Evolutionary conservation across 2,888 invertebrate species (phyloP).

Genomic region (Suillia variegata): DNA sequence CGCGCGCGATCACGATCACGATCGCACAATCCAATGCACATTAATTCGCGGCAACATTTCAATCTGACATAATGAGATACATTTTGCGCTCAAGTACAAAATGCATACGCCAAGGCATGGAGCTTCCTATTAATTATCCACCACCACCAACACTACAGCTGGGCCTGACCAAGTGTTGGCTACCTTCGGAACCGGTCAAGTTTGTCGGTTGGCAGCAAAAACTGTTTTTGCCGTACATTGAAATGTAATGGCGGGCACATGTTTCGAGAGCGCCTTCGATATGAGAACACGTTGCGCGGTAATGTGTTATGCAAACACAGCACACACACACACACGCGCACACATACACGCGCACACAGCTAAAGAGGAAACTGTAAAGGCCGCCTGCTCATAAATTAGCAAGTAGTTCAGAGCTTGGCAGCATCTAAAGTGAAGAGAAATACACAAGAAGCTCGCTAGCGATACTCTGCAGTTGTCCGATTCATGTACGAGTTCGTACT

Average conservation of each 20-base stretch:
- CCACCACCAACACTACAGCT: neutral
- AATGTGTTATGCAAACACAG: neutral
- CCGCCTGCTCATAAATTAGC: slow-evolving; percentile 23
- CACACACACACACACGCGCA: too few species aligned
- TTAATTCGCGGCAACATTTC: slow-evolving; percentile 56
- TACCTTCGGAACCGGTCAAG: neutral
- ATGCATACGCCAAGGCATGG: slow-evolving; percentile 21
- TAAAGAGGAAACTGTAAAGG: slow-evolving; percentile 16
- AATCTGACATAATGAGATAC: slow-evolving; percentile 61
- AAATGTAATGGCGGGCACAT: neutral
- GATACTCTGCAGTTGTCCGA: too few species aligned
- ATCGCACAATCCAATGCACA: slow-evolving; percentile 29
- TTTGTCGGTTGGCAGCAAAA: neutral
- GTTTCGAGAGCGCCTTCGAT: neutral
- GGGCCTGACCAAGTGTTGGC: neutral
- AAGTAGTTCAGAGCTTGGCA: too few species aligned
- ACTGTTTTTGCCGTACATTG: neutral
- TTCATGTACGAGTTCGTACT: too few species aligned
- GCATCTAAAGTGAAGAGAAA: too few species aligned
- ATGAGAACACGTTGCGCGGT: neutral
- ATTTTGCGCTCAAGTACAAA: slow-evolving; percentile 38
- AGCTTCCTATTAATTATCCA: slow-evolving; percentile 20
- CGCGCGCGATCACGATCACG: too few species aligned
- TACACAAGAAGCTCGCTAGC: too few species aligned
- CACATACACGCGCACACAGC: too few species aligned